phyloP scores from a whole-genome alignment of 2,888 invertebrate genomes.

The Aelia acuminata region DNA sequence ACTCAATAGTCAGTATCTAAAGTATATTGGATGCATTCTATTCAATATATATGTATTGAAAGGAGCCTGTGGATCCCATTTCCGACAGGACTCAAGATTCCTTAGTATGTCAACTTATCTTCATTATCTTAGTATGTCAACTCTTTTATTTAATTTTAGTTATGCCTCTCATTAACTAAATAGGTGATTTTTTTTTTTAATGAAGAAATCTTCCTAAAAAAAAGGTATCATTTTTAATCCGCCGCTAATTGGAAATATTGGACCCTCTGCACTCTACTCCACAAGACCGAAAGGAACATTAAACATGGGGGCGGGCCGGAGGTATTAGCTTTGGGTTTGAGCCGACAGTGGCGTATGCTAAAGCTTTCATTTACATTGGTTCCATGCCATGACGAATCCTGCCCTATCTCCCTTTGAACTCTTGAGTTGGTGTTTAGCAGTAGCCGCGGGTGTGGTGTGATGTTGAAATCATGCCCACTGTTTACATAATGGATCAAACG shows the following conservation, averaged over 20 bases:
- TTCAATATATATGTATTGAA: too few species aligned
- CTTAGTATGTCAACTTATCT: too few species aligned
- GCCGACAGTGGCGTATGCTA: not conserved
- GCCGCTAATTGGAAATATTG: not conserved
- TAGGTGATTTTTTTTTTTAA: not conserved
- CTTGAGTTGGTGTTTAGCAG: not conserved
- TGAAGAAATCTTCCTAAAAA: not conserved
- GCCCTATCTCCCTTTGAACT: constrained; percentile 5
- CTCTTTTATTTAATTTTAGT: too few species aligned
- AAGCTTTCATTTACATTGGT: constrained; percentile 12
- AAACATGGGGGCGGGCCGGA: not conserved
- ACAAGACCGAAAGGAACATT: not conserved
- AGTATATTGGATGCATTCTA: too few species aligned
- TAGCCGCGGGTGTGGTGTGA: not conserved
- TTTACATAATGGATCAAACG: constrained; percentile 48
- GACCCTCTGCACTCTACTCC: not conserved
- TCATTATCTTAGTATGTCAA: too few species aligned
- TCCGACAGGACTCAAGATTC: too few species aligned
- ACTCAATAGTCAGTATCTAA: too few species aligned
- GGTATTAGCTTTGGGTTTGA: constrained; percentile 11
- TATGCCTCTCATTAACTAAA: too few species aligned
- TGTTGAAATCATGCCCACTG: not conserved
- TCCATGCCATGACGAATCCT: not conserved
- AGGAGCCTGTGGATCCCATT: too few species aligned
- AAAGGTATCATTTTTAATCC: not conserved